Conservation (phyloP, 2,888 invertebrate genomes). For the Steinernema hermaphroditum region DNA sequence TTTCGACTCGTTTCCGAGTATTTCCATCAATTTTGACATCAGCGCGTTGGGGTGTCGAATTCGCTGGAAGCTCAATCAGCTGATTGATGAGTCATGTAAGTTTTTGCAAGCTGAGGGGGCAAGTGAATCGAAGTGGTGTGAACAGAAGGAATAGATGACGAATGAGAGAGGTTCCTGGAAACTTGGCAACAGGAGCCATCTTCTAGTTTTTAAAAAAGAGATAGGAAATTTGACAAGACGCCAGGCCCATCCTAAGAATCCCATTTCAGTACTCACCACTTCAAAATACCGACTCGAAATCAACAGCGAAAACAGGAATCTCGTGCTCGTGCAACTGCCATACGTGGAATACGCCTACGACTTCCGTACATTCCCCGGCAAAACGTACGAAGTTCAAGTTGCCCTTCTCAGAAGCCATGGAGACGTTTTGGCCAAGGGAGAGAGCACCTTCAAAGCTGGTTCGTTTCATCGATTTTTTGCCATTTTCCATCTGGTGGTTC, state of each 20-base stretch:
- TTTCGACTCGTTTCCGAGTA: neutral
- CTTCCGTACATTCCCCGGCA: neutral
- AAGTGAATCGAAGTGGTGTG: neutral
- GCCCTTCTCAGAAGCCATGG: neutral
- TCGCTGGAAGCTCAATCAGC: neutral
- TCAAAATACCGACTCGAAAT: neutral
- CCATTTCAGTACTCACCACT: neutral
- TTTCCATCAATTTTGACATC: neutral
- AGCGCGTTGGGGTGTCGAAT: slow-evolving; percentile 11
- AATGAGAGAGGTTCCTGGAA: neutral
- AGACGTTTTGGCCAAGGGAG: neutral
- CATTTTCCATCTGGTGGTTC: neutral
- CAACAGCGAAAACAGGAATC: neutral
- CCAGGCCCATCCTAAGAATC: too few relatives aligned
- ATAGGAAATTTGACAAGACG: neutral
- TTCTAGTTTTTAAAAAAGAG: neutral
- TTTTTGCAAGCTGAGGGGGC: neutral
- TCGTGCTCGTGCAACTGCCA: neutral
- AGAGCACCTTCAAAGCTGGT: neutral
- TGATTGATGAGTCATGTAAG: neutral
- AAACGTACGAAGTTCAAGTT: neutral
- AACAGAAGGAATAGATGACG: neutral
- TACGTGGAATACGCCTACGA: neutral
- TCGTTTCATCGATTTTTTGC: neutral
- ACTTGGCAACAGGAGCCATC: neutral